These are phyloP conservation scores for Bombus superbus DNA, from an alignment of 1,140 invertebrate species.

Conservation along the genomic window DNA sequence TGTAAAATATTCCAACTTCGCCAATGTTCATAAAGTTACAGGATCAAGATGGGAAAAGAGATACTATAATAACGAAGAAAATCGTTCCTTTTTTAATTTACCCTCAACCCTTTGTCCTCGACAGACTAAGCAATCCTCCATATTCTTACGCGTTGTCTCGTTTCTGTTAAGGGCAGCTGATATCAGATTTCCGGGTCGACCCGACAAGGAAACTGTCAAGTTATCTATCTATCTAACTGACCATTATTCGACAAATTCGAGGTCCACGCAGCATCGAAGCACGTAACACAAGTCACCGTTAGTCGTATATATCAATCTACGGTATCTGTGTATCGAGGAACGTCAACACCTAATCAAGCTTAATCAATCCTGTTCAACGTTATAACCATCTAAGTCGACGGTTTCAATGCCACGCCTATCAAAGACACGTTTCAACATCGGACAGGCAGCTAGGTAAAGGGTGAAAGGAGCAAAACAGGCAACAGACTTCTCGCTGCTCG, in stretches of 20 bases:
- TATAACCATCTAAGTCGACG: constrained; percentile 21
- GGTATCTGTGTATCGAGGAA: background rate
- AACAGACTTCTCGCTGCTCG: constrained; percentile 23
- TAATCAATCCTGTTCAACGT: constrained; percentile 17
- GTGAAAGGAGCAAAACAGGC: background rate
- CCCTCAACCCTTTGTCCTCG: too few relatives aligned
- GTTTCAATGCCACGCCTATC: constrained; percentile 43
- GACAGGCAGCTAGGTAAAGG: constrained; percentile 1
- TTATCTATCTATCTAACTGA: background rate
- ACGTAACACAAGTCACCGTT: background rate
- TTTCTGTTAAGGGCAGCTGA: background rate
- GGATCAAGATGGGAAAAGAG: background rate
- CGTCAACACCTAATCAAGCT: constrained; percentile 39
- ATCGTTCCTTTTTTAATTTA: too few relatives aligned
- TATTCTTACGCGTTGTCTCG: background rate
- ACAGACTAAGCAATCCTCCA: too few relatives aligned
- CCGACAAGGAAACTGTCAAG: background rate
- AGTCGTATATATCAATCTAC: background rate
- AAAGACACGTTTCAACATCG: constrained; percentile 21
- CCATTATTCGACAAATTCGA: background rate
- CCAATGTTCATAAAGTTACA: background rate
- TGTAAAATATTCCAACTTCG: background rate
- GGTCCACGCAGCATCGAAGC: background rate
- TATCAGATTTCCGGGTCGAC: background rate
- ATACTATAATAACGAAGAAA: background rate